Base-by-base conservation (phyloP, 23 tunicate genomes). In the Phallusia fumigata region DNA sequence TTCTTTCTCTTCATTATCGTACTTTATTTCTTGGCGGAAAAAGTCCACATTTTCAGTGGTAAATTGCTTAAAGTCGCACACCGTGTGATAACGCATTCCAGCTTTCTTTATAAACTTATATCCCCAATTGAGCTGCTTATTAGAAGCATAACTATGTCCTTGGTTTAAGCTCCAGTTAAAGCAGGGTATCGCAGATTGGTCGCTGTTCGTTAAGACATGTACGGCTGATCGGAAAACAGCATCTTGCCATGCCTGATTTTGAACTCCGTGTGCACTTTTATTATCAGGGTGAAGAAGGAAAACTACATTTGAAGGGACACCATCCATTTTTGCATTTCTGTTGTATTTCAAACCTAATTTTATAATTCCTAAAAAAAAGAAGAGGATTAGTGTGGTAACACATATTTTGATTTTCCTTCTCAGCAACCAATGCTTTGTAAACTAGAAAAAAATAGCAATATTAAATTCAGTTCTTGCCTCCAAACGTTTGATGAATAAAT, bases 41-140 rank as follows among this genome's bases (percentile, higher is more conserved):
- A 75, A 52, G 12, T 74, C 31, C 45, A 89, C 30, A n/a, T 84
- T 80, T 64, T 80, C 73, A n/a, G 31, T 36, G n/a, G 45, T 64
- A 19, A 89, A 50, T 16, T 31, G 30, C 74, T 84, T 84, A 35
- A 89, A 75, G 36, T 89, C 85, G 44, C 53, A 31, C 32, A 32
- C 35, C 26, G 79, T 78, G 26, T 75, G 76, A 80, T 51, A 75
- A 31, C 19, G 40, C 18, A 73, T 89, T 35, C 77, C 81, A 53
- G 36, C 51, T 15, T 75, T 80, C 0, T 84, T 80, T n/a, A 79
- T 79, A 74, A 84, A 84, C 76, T 89, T 89, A 47, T 89, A 80
- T 22, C 87, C 88, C 93, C 93, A 89, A 74, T 89, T 32, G 22
- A 74, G 40, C 10, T 74, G 36, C 40, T 31, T 74, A 3, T 58